A percentile compares a stretch with the other conserved stretches of the same genome.
Evolutionary conservation across 1,140 invertebrate species (phyloP).

Genomic region (Hetaerina americana): DNA sequence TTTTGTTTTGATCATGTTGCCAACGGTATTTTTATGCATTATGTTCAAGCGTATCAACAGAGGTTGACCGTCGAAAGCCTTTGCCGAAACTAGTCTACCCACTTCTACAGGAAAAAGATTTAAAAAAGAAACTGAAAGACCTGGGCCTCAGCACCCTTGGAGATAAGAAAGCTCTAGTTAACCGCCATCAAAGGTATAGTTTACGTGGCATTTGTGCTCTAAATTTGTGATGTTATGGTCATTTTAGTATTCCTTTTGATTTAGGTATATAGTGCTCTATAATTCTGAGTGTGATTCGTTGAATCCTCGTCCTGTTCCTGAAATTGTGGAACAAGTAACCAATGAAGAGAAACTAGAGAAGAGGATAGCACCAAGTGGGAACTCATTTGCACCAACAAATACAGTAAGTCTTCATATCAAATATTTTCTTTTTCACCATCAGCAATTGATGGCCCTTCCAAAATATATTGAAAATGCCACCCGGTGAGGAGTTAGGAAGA

Average conservation of each 20-base stretch:
- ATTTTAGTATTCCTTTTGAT: conserved; percentile 12
- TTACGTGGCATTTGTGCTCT: background rate
- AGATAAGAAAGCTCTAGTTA: conserved; percentile 31
- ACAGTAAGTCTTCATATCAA: too few species aligned
- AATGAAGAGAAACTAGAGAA: conserved; percentile 30
- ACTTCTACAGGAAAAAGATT: conserved; percentile 37
- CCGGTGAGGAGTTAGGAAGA: too few species aligned
- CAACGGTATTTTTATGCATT: background rate
- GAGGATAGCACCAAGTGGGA: too few species aligned
- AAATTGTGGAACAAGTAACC: conserved; percentile 32
- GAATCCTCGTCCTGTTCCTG: conserved; percentile 28
- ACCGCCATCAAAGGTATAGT: conserved; percentile 26
- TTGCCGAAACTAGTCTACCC: conserved; percentile 40
- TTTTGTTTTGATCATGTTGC: background rate
- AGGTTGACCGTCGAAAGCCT: conserved; percentile 25
- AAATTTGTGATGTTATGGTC: conserved; percentile 2
- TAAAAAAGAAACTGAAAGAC: conserved; percentile 36
- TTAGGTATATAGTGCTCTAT: conserved; percentile 29
- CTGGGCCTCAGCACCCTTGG: conserved; percentile 33
- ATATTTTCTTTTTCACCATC: too few species aligned
- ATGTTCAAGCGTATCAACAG: conserved; percentile 1
- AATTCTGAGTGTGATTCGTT: conserved; percentile 37
- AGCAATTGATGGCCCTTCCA: too few species aligned
- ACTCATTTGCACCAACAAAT: too few species aligned
- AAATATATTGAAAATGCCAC: too few species aligned